Conservation (phyloP, 1,140 invertebrate species). For the Melipona quadrifasciata region DNA sequence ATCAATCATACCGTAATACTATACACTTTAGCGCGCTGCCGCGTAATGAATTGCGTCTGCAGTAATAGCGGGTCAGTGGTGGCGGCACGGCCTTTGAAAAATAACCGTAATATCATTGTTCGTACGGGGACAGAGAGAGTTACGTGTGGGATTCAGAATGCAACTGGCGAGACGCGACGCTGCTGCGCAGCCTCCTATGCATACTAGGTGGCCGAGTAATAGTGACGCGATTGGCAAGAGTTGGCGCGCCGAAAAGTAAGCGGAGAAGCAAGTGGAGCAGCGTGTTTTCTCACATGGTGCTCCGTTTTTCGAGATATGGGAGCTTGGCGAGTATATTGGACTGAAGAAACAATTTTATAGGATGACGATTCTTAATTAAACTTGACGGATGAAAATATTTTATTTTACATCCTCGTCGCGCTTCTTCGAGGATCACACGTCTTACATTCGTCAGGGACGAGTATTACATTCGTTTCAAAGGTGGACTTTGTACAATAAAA, state of each 20-base stretch:
- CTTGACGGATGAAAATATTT: no score
- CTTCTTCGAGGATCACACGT: no score
- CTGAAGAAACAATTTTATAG: no score
- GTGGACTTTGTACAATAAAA: no score
- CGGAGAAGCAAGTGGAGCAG: not conserved
- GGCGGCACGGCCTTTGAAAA: conserved; percentile 70
- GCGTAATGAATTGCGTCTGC: conserved; percentile 76
- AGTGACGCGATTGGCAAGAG: not conserved
- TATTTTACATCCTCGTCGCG: no score
- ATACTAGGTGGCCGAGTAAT: not conserved
- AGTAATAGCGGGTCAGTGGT: conserved; percentile 72
- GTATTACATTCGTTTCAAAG: no score
- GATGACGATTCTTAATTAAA: no score
- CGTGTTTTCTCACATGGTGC: not conserved
- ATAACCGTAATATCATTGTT: conserved; percentile 76
- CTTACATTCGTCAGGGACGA: no score
- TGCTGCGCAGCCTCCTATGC: not conserved
- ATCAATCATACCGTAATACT: conserved; percentile 80
- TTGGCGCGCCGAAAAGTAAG: no score
- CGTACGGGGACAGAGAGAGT: conserved; percentile 3
- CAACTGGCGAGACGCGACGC: not conserved
- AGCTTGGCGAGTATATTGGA: no score
- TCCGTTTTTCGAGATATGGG: not conserved
- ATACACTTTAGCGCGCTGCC: conserved; percentile 68
- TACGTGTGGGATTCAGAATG: conserved; percentile 17